These are phyloP conservation scores for Planiliza haematocheilus DNA, from an alignment of 2,113 vertebrate genomes.

Conservation along the genomic window DNA sequence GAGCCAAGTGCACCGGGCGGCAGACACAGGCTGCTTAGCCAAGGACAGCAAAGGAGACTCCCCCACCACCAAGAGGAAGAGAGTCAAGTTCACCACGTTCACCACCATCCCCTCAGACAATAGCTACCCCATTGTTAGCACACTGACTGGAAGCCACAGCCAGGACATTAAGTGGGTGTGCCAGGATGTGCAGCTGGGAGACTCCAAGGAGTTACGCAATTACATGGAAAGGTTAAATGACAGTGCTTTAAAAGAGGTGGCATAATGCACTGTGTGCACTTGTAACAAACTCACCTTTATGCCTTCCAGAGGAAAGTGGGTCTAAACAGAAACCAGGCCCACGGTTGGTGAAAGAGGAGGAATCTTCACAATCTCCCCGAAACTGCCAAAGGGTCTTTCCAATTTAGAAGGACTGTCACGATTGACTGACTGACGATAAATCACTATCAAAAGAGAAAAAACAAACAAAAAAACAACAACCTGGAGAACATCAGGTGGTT, in stretches of 20 bases:
- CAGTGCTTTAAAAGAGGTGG: conserved; percentile 82
- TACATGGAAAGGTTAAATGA: conserved; percentile 91
- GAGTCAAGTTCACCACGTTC: conserved; percentile 95
- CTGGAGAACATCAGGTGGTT: conserved; percentile 40
- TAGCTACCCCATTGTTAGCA: conserved; percentile 85
- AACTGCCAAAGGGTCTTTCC: conserved; percentile 79
- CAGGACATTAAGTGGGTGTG: conserved; percentile 95
- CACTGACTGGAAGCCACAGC: conserved; percentile 82
- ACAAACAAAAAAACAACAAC: not conserved
- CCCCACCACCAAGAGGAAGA: conserved; percentile 91
- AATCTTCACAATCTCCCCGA: conserved; percentile 51
- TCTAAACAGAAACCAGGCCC: conserved; percentile 44
- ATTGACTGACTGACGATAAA: conserved; percentile 49
- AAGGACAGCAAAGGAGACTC: conserved; percentile 86
- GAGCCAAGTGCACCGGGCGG: conserved; percentile 83
- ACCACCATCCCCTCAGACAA: conserved; percentile 88
- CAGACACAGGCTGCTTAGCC: conserved; percentile 66
- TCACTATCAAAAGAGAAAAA: conserved; percentile 37
- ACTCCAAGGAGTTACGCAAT: conserved; percentile 87
- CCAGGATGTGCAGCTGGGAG: conserved; percentile 86
- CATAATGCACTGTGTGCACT: conserved; percentile 71
- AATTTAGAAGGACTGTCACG: conserved; percentile 40
- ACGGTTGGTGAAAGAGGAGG: conserved; percentile 16
- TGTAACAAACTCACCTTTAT: conserved; percentile 84
- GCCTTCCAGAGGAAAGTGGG: conserved; percentile 81